These are phyloP conservation scores for Andrena dorsata DNA, from an alignment of 2,888 invertebrate species.

Conservation along the genomic window DNA sequence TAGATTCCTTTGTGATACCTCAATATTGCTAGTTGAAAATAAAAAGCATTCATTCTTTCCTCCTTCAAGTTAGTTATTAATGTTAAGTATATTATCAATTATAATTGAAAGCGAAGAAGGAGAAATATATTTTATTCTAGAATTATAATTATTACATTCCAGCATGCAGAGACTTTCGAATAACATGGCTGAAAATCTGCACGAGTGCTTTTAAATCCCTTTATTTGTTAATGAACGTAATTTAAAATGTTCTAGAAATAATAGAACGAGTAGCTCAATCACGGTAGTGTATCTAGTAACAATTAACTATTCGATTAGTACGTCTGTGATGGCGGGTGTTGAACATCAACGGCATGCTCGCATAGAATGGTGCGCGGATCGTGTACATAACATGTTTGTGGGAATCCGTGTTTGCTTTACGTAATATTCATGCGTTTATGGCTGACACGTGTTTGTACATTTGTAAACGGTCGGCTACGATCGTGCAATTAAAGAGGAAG, in stretches of 20 bases:
- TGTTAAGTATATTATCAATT: no score
- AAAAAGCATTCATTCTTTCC: no score
- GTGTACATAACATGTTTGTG: constrained; percentile 46
- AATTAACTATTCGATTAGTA: constrained; percentile 61
- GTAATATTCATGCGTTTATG: constrained; percentile 64
- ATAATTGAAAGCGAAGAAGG: no score
- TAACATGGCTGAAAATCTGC: no score
- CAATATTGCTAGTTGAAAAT: no score
- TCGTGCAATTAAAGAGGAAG: constrained; percentile 29
- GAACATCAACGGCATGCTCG: constrained; percentile 29
- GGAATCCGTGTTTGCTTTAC: constrained; percentile 51
- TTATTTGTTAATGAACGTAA: no score
- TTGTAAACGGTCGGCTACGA: constrained; percentile 50
- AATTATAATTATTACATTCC: no score
- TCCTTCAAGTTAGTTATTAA: no score
- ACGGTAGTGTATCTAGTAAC: constrained; percentile 1
- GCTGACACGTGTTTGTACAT: constrained; percentile 59
- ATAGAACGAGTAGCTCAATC: neutral
- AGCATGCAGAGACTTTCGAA: no score
- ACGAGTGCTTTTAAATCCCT: no score
- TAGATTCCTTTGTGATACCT: no score
- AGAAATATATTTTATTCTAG: no score
- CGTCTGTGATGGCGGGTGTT: constrained; percentile 15
- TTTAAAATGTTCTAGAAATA: neutral
- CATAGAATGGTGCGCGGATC: constrained; percentile 13